phyloP scores from a whole-genome alignment of 1,140 invertebrate species.

The Pteromalus puparum region DNA sequence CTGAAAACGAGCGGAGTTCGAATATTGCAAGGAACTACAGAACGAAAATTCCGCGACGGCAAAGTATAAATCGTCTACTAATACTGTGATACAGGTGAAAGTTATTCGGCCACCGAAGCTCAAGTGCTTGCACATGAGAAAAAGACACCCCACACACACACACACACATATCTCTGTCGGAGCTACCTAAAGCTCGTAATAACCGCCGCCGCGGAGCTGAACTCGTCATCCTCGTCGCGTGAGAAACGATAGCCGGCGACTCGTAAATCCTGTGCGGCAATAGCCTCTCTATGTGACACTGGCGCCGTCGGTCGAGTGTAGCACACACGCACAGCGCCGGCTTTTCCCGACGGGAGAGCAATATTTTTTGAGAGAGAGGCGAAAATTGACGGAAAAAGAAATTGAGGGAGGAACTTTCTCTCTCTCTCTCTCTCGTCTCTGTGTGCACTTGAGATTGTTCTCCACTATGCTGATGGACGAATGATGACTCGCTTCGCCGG shows the following conservation, averaged over 20 bases:
- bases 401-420: neutral
- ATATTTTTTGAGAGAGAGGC: neutral
- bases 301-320: neutral
- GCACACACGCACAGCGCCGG: too few relatives aligned
- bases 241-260: neutral
- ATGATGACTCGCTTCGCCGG: neutral
- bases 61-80: too few relatives aligned
- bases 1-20: too few relatives aligned
- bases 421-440: too few relatives aligned
- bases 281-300: neutral
- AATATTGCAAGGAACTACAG: too few relatives aligned
- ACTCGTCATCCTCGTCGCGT: neutral
- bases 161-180: too few relatives aligned
- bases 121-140: neutral
- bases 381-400: neutral
- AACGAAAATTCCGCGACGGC: too few relatives aligned
- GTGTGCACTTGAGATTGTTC: neutral
- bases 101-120: neutral
- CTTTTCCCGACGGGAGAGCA: neutral
- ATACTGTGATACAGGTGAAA: too few relatives aligned
- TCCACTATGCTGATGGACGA: neutral
- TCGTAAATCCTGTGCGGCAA: neutral
- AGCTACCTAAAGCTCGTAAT: neutral
- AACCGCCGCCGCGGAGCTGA: neutral
- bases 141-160: too few relatives aligned